Conservation (phyloP, 2,888 invertebrate species). For the Kuschelorhynchus macadamiae region DNA sequence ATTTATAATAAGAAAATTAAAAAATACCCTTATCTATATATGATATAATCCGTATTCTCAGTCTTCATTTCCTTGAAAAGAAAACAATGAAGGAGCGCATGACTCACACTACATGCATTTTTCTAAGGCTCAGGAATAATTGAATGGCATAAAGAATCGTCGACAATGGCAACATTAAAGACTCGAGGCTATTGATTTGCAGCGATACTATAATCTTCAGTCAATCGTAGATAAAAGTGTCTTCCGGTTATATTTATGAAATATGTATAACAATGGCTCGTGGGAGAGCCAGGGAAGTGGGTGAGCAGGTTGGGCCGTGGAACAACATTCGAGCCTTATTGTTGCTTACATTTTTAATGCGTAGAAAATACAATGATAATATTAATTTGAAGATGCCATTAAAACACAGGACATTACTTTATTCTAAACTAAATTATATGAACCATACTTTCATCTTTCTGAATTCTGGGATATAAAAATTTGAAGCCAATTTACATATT, state of each 20-base stretch:
- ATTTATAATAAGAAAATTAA: neutral
- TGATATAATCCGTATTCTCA: neutral
- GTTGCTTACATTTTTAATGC: slow-evolving; percentile 31
- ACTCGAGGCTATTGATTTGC: slow-evolving; percentile 45
- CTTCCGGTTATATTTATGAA: slow-evolving; percentile 49
- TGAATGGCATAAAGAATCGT: slow-evolving; percentile 42
- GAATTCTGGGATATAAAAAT: too few relatives aligned
- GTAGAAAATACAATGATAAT: slow-evolving; percentile 32
- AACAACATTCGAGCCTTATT: slow-evolving; percentile 24
- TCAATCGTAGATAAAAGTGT: slow-evolving; percentile 48
- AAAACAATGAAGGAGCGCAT: neutral
- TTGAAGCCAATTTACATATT: too few relatives aligned
- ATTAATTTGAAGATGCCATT: slow-evolving; percentile 25
- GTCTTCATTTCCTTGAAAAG: neutral
- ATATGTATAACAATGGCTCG: slow-evolving; percentile 45
- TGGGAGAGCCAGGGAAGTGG: slow-evolving; percentile 38
- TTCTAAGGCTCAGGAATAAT: slow-evolving; percentile 19
- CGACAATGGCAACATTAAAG: slow-evolving; percentile 44
- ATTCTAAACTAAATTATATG: too few relatives aligned
- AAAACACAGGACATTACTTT: neutral
- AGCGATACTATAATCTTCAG: slow-evolving; percentile 44
- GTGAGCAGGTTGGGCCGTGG: slow-evolving; percentile 45
- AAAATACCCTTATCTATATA: neutral
- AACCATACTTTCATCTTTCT: too few relatives aligned
- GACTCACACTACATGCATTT: slow-evolving; percentile 17